Percentiles rank a stretch among this genome's conserved stretches.
Evolutionary conservation across 1,140 invertebrate genomes (phyloP).

Genomic region (Hycleus cichorii): DNA sequence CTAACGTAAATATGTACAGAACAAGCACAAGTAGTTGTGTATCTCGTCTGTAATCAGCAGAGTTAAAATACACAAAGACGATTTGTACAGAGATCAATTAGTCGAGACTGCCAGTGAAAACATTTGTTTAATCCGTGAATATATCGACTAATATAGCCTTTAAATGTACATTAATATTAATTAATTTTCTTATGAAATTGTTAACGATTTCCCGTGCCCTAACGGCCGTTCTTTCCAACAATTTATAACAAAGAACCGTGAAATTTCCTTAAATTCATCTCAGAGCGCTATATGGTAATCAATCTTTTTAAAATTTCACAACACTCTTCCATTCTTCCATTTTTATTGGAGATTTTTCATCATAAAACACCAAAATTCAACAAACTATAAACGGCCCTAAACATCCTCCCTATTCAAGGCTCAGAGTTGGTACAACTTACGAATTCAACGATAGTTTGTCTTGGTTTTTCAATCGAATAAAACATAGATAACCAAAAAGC

Average conservation of each 20-base stretch:
- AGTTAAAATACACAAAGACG: constrained; percentile 1
- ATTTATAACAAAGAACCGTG: constrained; percentile 3
- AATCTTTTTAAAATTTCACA: constrained; percentile 10
- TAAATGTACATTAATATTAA: constrained; percentile 7
- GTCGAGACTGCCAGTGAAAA: constrained; percentile 6
- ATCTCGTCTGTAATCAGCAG: too few species aligned
- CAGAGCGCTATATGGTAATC: neutral
- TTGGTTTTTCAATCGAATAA: neutral
- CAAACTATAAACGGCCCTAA: too few species aligned
- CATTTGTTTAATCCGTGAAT: constrained; percentile 8
- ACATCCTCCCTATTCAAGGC: too few species aligned
- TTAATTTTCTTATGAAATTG: neutral
- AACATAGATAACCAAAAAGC: neutral
- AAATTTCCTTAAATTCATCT: neutral
- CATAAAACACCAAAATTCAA: too few species aligned
- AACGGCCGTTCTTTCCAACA: neutral
- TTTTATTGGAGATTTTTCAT: neutral
- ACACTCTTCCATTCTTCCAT: too few species aligned
- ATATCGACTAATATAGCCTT: constrained; percentile 4
- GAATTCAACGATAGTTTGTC: too few species aligned
- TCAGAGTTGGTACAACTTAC: too few species aligned
- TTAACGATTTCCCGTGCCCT: neutral
- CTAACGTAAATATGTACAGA: too few species aligned
- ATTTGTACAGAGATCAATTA: constrained; percentile 13
- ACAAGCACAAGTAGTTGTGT: too few species aligned